Conservation (phyloP, 2,888 invertebrate species). For the Phaonia tiefii region DNA sequence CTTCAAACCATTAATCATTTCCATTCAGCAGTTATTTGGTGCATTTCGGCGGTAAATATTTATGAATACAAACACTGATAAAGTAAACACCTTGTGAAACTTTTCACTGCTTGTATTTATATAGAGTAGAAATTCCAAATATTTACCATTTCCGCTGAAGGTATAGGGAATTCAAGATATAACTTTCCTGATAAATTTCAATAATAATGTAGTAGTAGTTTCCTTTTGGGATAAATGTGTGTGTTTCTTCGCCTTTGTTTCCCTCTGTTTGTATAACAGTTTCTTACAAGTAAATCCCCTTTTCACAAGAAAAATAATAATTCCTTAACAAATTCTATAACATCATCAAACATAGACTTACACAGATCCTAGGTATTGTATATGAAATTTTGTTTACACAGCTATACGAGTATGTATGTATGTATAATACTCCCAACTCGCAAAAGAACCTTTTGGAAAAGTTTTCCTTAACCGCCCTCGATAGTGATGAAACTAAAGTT, state of each 20-base stretch:
- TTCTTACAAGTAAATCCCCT: background rate
- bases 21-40: background rate
- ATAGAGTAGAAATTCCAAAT: too few relatives aligned
- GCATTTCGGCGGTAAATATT: background rate
- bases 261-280: background rate
- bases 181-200: constrained; percentile 58
- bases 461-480: background rate
- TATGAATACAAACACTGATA: constrained; percentile 1
- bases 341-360: background rate
- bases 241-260: background rate
- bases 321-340: background rate
- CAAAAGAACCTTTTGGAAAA: background rate
- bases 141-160: constrained; percentile 21
- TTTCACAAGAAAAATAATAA: constrained; percentile 5
- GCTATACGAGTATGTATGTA: too few relatives aligned
- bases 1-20: constrained; percentile 34
- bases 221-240: too few relatives aligned
- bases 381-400: too few relatives aligned
- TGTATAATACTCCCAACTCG: too few relatives aligned
- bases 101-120: too few relatives aligned
- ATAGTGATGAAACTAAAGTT: background rate
- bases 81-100: constrained; percentile 22
- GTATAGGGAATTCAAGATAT: background rate
- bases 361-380: too few relatives aligned
- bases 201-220: constrained; percentile 32